Percentiles rank a stretch among this genome's conserved stretches.
Conservation (phyloP, 2,113 vertebrate genomes). For the Saguinus midas region DNA sequence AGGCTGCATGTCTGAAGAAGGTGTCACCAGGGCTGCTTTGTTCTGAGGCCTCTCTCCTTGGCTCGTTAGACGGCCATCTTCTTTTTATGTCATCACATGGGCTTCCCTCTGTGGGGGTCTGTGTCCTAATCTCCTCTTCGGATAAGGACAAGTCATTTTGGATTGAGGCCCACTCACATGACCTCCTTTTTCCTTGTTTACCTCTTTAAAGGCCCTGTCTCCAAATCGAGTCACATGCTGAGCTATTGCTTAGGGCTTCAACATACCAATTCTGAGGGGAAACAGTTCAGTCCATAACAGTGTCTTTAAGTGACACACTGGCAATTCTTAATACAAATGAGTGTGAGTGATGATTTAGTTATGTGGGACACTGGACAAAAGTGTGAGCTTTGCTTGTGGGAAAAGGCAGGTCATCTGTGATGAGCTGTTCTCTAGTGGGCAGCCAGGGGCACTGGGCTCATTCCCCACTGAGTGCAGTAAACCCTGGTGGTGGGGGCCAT, state of each 20-base stretch:
- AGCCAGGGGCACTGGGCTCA: accelerated
- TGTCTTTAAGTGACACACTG: not conserved
- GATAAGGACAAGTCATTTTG: not conserved
- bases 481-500: not conserved
- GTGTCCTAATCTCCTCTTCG: not conserved
- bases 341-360: not conserved
- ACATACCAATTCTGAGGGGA: accelerated
- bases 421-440: accelerated
- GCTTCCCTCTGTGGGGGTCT: too few relatives aligned
- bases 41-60: not conserved
- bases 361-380: not conserved
- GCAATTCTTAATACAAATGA: not conserved
- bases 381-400: accelerated
- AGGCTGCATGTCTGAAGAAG: not conserved
- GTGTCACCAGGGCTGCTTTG: not conserved
- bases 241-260: not conserved
- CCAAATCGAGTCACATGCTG: accelerated
- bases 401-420: not conserved
- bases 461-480: accelerated
- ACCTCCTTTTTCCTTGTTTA: not conserved
- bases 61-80: accelerated
- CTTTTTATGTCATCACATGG: not conserved
- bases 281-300: accelerated
- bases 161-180: too few relatives aligned
- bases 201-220: not conserved